Conservation (phyloP, 2,797 vertebrate species). For the Enteromius argenteus region DNA sequence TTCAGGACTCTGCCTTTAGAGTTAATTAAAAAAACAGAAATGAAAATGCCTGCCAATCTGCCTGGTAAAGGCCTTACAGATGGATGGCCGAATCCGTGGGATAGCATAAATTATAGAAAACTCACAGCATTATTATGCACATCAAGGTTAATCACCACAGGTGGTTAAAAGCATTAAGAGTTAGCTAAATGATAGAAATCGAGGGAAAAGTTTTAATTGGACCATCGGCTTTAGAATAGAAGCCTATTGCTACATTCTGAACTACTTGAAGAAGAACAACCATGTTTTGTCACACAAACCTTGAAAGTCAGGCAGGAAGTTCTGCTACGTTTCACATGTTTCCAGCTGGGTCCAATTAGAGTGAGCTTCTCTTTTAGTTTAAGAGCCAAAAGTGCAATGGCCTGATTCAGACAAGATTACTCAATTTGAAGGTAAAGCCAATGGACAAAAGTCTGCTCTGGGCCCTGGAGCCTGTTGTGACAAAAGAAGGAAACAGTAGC, state of each 20-base stretch:
- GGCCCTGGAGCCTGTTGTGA: slow-evolving; percentile 65
- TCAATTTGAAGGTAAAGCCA: slow-evolving; percentile 69
- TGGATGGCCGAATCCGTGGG: slow-evolving; percentile 33
- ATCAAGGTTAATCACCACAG: background rate
- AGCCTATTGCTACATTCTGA: background rate
- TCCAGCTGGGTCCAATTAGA: slow-evolving; percentile 42
- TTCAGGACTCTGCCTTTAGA: slow-evolving; percentile 52
- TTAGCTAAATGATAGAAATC: background rate
- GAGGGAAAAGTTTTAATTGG: background rate
- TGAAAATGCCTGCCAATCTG: slow-evolving; percentile 38
- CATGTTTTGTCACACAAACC: background rate
- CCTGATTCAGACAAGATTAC: slow-evolving; percentile 60
- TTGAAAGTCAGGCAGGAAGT: background rate
- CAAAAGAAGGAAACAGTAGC: slow-evolving; percentile 61
- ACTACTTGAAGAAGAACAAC: background rate
- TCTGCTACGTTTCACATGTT: slow-evolving; percentile 32
- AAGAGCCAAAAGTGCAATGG: slow-evolving; percentile 57
- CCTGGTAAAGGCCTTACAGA: slow-evolving; percentile 48
- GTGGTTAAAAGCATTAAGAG: slow-evolving; percentile 5
- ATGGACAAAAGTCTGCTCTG: slow-evolving; percentile 56
- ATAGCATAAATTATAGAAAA: background rate
- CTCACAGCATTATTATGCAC: background rate
- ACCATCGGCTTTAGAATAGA: background rate
- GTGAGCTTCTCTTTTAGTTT: slow-evolving; percentile 41
- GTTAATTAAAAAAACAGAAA: slow-evolving; percentile 54